Percentiles rank a stretch among this genome's conserved stretches.
These are phyloP conservation scores for Eueides isabella DNA, from an alignment of 1,140 invertebrate genomes.

Conservation along the genomic window DNA sequence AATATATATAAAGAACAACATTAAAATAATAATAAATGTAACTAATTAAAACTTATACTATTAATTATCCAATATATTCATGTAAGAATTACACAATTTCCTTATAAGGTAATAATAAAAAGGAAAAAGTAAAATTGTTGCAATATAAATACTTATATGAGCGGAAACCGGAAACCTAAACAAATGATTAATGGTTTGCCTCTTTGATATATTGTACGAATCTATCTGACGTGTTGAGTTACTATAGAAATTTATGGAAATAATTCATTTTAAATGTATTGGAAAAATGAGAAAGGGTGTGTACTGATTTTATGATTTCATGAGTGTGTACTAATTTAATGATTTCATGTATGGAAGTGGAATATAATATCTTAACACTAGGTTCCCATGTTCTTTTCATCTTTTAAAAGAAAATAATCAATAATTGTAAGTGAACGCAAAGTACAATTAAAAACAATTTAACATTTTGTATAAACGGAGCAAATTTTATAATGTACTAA, in stretches of 20 bases:
- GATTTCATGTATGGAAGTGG: too few species aligned
- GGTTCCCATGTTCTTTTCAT: too few species aligned
- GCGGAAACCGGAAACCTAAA: neutral
- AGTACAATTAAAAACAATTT: too few species aligned
- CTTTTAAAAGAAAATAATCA: too few species aligned
- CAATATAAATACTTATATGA: neutral
- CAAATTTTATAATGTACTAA: too few species aligned
- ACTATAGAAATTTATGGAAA: neutral
- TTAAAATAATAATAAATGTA: neutral
- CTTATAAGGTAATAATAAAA: slow-evolving; percentile 7
- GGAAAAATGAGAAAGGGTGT: too few species aligned
- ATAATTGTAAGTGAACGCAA: too few species aligned
- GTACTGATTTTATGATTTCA: too few species aligned
- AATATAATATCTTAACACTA: too few species aligned
- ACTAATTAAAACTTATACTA: neutral
- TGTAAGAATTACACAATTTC: slow-evolving; percentile 1
- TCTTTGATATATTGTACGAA: neutral
- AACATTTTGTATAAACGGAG: too few species aligned
- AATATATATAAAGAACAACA: neutral
- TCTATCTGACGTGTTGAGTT: neutral
- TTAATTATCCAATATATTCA: neutral
- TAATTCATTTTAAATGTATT: too few species aligned
- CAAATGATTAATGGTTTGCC: neutral
- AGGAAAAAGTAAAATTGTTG: neutral
- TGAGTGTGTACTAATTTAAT: too few species aligned